Evolutionary conservation across 2,888 invertebrate species (phyloP), one percentile per base, ranked within the genome.

Genomic region (Cosmorhoe ocellata): DNA sequence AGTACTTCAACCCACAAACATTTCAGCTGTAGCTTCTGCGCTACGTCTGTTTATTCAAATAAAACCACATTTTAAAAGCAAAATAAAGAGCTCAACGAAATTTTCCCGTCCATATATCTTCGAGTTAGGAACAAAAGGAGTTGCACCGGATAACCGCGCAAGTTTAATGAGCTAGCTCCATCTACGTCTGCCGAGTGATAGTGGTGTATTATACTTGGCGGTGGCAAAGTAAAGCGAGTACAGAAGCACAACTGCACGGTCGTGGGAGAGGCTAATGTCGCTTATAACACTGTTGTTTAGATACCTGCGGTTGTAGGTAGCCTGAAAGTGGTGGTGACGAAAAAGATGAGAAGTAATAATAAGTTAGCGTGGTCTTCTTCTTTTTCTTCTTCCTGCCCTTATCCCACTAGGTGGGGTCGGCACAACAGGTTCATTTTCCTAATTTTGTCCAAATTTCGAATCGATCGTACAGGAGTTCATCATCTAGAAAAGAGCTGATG

Each of bases 121-220:
- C 62, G 49, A 58, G 59, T 51, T 52, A 54, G 58, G 66, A 68
- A 74, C 71, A 74, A 74, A 68, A 68, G 65, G 64, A 44, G 67
- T 56, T 62, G 65, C 60, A 58, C 54, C 55, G 66, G 72, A 67
- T 71, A 74, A 71, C 76, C 74, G 66, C 67, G 60, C 65, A 49
- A 67, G 70, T 74, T 79, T 78, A 83, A 81, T 81, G 78, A 81
- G 74, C 61, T 62, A 67, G 70, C 73, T 80, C 69, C 58, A 70
- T 81, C 73, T 67, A 69, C 64, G 77, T 58, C 66, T 63, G 54
- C 56, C 51, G 52, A 56, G 59, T 65, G 64, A 66, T 69, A 68
- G 65, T 61, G 62, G 57, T 66, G 59, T 67, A 67, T 64, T 66
- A 63, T 60, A 58, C 58, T 62, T 39, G 51, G 53, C 44, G 55